Conservation (phyloP, 2,797 vertebrate genomes). For the Sparidentex hasta region DNA sequence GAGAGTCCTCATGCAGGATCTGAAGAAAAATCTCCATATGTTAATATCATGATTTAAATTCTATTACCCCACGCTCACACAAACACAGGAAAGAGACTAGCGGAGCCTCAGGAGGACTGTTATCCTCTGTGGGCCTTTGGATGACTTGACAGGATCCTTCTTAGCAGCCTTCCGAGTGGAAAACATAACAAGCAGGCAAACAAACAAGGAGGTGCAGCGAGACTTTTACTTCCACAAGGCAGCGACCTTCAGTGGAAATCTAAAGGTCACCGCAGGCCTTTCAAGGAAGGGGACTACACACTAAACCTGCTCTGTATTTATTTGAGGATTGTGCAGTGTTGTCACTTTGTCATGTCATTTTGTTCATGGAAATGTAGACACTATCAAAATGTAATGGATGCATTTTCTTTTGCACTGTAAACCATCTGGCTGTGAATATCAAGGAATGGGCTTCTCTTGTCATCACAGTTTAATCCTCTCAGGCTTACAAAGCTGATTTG, state of each 20-base stretch:
- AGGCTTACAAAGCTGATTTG: slow-evolving; percentile 65
- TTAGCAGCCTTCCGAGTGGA: slow-evolving; percentile 47
- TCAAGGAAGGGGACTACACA: neutral
- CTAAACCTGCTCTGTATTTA: slow-evolving; percentile 12
- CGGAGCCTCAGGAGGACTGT: slow-evolving; percentile 15
- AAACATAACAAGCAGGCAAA: slow-evolving; percentile 57
- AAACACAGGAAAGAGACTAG: slow-evolving; percentile 23
- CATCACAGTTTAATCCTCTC: slow-evolving; percentile 61
- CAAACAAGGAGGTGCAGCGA: slow-evolving; percentile 45
- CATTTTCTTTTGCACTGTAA: neutral
- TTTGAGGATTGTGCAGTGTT: neutral
- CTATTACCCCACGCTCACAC: slow-evolving; percentile 3
- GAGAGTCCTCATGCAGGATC: slow-evolving; percentile 18
- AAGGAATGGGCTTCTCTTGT: slow-evolving; percentile 24
- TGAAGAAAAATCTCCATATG: slow-evolving; percentile 53
- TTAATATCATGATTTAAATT: slow-evolving; percentile 50
- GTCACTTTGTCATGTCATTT: too few relatives aligned
- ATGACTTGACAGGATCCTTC: slow-evolving; percentile 44
- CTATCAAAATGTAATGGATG: neutral
- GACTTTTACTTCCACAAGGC: slow-evolving; percentile 30
- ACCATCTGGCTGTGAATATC: slow-evolving; percentile 30
- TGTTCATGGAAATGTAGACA: neutral
- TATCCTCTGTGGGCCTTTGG: slow-evolving; percentile 44
- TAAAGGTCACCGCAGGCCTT: slow-evolving; percentile 34
- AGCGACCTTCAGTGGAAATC: slow-evolving; percentile 36